These are phyloP conservation scores for Brachyistius frenatus DNA, from an alignment of 2,113 vertebrate genomes.

Conservation along the genomic window DNA sequence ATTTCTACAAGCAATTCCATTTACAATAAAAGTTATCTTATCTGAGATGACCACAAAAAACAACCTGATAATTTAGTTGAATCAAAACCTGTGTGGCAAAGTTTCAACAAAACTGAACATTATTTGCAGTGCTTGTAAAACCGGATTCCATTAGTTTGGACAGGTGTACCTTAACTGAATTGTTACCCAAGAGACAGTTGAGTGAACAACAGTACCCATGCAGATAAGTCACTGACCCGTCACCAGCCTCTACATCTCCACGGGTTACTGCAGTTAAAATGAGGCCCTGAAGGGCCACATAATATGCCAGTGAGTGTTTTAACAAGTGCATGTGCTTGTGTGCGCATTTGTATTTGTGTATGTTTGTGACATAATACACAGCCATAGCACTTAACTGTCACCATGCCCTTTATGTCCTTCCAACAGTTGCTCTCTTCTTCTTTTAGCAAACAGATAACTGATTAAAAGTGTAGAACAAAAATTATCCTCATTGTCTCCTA, in stretches of 20 bases:
- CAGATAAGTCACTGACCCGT: slow-evolving; percentile 16
- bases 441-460: neutral
- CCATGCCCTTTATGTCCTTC: neutral
- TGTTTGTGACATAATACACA: neutral
- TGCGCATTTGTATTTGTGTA: neutral
- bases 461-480: neutral
- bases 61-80: neutral
- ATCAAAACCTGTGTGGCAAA: neutral
- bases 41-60: neutral
- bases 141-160: neutral
- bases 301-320: slow-evolving; percentile 9
- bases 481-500: neutral
- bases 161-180: slow-evolving; percentile 3
- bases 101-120: neutral
- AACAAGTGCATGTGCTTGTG: neutral
- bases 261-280: slow-evolving; percentile 53
- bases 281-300: slow-evolving; percentile 15
- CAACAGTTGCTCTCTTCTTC: neutral
- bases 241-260: slow-evolving; percentile 22
- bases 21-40: no score
- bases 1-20: neutral
- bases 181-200: slow-evolving; percentile 14
- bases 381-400: no score
- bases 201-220: slow-evolving; percentile 5
- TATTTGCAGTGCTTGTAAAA: neutral